These are phyloP conservation scores for Rutpela maculata DNA, from an alignment of 2,888 invertebrate species.

Conservation along the genomic window DNA sequence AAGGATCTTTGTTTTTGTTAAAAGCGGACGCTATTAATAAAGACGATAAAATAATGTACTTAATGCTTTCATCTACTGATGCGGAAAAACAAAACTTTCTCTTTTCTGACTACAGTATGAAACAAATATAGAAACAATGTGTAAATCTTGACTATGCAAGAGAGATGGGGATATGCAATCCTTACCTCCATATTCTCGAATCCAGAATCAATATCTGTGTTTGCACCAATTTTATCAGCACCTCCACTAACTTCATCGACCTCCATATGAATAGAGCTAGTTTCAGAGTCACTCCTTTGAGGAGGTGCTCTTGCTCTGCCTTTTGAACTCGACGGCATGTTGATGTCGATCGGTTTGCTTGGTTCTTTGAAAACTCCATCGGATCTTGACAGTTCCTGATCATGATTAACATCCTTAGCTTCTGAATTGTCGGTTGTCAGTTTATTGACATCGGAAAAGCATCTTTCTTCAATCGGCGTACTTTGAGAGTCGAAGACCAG, in stretches of 20 bases:
- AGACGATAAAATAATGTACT: too few species aligned
- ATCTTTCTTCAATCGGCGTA: constrained; percentile 42
- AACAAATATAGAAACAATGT: too few species aligned
- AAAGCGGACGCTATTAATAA: too few species aligned
- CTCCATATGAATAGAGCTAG: constrained; percentile 77
- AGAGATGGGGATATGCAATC: too few species aligned
- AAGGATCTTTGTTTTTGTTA: too few species aligned
- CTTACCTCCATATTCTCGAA: constrained; percentile 85
- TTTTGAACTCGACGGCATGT: constrained; percentile 68
- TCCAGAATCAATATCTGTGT: constrained; percentile 82
- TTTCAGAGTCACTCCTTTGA: constrained; percentile 73
- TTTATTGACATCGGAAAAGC: constrained; percentile 25
- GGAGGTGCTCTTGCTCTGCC: constrained; percentile 64
- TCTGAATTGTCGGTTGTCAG: constrained; percentile 29
- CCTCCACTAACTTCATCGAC: constrained; percentile 76
- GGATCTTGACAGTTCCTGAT: constrained; percentile 30
- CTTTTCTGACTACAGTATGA: too few species aligned
- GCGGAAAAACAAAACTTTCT: too few species aligned
- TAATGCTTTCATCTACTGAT: too few species aligned
- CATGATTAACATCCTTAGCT: constrained; percentile 44
- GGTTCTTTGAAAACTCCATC: constrained; percentile 70
- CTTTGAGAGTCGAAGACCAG: constrained; percentile 42
- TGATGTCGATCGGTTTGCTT: constrained; percentile 71
- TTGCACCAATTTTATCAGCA: constrained; percentile 72
- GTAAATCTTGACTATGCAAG: too few species aligned